Evolutionary conservation across 2,888 invertebrate genomes (phyloP), one percentile per base, ranked within the genome.

Genomic region (Pandemis heparana): DNA sequence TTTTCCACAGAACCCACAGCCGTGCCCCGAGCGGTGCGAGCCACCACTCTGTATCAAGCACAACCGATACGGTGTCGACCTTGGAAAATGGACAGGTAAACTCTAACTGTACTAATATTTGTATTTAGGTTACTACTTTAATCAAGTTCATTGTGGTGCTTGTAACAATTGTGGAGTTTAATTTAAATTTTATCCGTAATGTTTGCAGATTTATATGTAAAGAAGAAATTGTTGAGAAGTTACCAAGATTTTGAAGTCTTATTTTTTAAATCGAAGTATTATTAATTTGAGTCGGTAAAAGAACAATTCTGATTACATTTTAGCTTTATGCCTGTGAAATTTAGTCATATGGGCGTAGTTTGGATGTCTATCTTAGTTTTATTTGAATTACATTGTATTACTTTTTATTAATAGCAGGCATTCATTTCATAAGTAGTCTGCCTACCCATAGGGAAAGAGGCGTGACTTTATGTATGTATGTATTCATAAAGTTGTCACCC

Each of bases 81-180:
- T 79, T 94, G 79, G 95, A 95, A 87, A 95, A 95, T 86, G 95
- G 95, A 89, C 94, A 94, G 91, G 95, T 94, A 87, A 70, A 32
- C 60, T 67, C 48, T 66, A 66, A 71, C 67, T 59, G 39, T 59
- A 56, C 61, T 41, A 67, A 62, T 41, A 53, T 41, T 66, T 66
- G 14, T 73, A 63, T 73, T 59, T 46, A 48, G 38, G 53, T 68
- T 68, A 59, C 63, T 63, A 68, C 18, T 67, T 41, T 23, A 56
- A 10, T 41, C 59, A 51, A 12, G 18, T 12, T 23, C 39, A 32
- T 59, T 14, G 48, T 51, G 64, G n/a, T 39, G 38, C 32, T 38
- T 60, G 5, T 38, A 23, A 60, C 38, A 7, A 60, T n/a, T 38
- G 60, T 38, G 10, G 23, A 23, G 23, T 56, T 56, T 5, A 5